Evolutionary conservation across 2,797 vertebrate genomes (phyloP).

Genomic region (Aulostomus chinensis): DNA sequence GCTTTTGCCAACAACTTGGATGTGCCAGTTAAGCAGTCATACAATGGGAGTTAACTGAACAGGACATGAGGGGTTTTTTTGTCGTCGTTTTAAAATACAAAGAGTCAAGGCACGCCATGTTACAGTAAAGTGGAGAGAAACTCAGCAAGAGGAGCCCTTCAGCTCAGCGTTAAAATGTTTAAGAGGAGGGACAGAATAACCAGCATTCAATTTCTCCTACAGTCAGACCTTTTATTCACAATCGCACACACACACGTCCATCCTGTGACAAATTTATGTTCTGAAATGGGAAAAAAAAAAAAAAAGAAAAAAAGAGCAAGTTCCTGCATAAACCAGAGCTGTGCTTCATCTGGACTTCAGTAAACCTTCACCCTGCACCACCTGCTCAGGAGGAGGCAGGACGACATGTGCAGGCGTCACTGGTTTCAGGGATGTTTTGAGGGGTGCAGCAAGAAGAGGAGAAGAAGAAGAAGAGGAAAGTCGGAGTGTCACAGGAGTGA

Average conservation of each 20-base stretch:
- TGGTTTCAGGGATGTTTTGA: conserved; percentile 34
- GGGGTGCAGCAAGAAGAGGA: no score
- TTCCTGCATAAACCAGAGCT: conserved; percentile 35
- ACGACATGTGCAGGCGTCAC: conserved; percentile 44
- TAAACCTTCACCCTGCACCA: conserved; percentile 51
- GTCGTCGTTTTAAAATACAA: no score
- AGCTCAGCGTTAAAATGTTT: conserved; percentile 42
- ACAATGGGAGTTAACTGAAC: conserved; percentile 45
- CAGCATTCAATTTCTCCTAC: conserved; percentile 78
- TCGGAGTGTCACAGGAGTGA: conserved; percentile 44
- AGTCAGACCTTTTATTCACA: conserved; percentile 44
- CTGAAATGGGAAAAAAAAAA: conserved; percentile 15
- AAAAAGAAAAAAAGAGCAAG: not conserved
- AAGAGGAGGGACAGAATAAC: conserved; percentile 73
- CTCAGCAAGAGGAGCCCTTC: conserved; percentile 43
- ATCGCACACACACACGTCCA: conserved; percentile 3
- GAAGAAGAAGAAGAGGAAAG: not conserved
- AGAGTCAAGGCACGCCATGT: conserved; percentile 72
- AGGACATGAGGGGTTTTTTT: conserved; percentile 44
- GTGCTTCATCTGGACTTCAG: conserved; percentile 55
- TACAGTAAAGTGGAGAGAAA: conserved; percentile 27
- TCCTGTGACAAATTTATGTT: conserved; percentile 22
- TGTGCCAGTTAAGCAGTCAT: conserved; percentile 21
- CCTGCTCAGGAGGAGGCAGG: conserved; percentile 10
- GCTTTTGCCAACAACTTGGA: conserved; percentile 18